phyloP scores from a whole-genome alignment of 2,113 vertebrate genomes.

The Plecturocebus donacophilus region DNA sequence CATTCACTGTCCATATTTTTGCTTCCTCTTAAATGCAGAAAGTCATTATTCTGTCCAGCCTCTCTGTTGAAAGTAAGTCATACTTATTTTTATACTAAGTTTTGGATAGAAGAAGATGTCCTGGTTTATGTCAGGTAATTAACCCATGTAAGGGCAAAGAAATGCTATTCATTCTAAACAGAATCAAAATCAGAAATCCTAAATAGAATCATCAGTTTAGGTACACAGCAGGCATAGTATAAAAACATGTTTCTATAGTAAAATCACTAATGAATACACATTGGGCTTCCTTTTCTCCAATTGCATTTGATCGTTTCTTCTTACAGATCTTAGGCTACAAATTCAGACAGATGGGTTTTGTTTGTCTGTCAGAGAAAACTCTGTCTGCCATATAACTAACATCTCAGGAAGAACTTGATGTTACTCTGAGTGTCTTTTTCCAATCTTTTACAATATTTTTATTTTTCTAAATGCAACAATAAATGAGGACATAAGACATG shows the following conservation, averaged over 20 bases:
- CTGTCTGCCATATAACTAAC: not conserved
- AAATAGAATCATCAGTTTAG: not conserved
- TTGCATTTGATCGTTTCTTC: not conserved
- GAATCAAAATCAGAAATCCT: not conserved
- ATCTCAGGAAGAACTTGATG: not conserved
- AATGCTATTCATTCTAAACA: not conserved
- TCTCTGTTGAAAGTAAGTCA: not conserved
- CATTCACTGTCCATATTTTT: not conserved
- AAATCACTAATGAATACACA: not conserved
- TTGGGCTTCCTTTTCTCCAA: not conserved
- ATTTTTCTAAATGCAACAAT: not conserved
- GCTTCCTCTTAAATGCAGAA: not conserved
- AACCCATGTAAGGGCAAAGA: not conserved
- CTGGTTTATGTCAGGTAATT: not conserved
- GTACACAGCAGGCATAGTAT: not conserved
- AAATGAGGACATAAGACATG: not conserved
- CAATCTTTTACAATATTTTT: not conserved
- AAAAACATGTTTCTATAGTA: not conserved
- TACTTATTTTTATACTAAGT: not conserved
- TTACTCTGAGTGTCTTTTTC: not conserved
- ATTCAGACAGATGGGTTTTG: not conserved
- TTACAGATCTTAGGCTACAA: not conserved
- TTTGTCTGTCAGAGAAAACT: not conserved
- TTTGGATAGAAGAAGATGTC: not conserved
- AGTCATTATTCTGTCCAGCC: not conserved